Evolutionary conservation across 2,888 invertebrate genomes (phyloP), one percentile per base, ranked within the genome.

Genomic region (Tromatobia lineatoria): DNA sequence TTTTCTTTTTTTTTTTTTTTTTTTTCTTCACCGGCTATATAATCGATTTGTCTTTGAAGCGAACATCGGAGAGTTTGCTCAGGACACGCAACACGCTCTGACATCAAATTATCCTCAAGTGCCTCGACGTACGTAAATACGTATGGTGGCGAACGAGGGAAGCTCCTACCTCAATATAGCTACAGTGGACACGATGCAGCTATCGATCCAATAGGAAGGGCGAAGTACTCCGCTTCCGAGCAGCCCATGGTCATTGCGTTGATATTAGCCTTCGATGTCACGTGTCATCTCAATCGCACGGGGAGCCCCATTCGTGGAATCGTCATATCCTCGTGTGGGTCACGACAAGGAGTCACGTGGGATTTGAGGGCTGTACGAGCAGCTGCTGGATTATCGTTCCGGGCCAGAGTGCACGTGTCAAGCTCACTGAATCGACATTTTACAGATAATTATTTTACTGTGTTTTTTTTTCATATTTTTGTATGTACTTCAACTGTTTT

Each of bases 181-280:
- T 29, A 61, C 29, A 59, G 54, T 38, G 18, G 71, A 74, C 81
- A 66, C 69, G 82, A 67, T 71, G 59, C 42, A 69, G 83, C 86
- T 89, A 91, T 91, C 90, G 91, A 91, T 91, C 91, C 86, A 88
- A 74, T 74, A 20, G 47, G 74, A 61, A 61, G 74, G 61, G 80
- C 82, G 87, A 89, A 89, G 86, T 89, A 90, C 88, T 88, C 88
- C 87, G 86, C 87, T 45, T 76, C 84, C 89, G 87, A 88, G 85
- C 83, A 88, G 20, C 61, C 15, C 20, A 34, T 20, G 74, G 74
- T 64, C 74, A 74, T 34, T 23, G 90, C 90, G 91, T 91, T 91
- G 90, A 92, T 90, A 64, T 64, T 64, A 89, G 90, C 89, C 88
- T 89, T 90, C 89, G 86, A 86, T 88, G 92, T 91, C 91, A 91